A percentile compares a stretch with the other conserved stretches of the same genome.
These are phyloP conservation scores for Oreotrochilus melanogaster DNA, from an alignment of 2,113 vertebrate species.

Conservation along the genomic window DNA sequence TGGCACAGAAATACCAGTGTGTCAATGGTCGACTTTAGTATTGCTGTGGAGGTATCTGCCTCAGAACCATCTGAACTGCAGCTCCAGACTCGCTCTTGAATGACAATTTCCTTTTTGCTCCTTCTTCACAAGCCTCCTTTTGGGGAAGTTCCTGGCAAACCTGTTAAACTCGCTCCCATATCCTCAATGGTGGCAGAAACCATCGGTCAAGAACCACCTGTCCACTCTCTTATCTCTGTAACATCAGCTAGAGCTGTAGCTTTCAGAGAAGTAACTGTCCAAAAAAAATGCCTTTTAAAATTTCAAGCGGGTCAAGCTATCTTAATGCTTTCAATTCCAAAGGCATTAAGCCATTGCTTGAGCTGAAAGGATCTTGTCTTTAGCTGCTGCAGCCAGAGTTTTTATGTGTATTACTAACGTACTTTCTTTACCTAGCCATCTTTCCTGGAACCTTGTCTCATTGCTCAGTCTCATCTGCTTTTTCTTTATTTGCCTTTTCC, in stretches of 20 bases:
- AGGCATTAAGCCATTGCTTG: not conserved
- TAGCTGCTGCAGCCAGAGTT: slow-evolving; percentile 22
- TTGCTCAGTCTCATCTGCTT: slow-evolving; percentile 60
- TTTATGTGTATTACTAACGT: slow-evolving; percentile 37
- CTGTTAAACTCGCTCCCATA: not conserved
- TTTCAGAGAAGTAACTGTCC: not conserved
- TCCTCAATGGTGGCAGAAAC: not conserved
- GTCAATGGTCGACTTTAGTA: slow-evolving; percentile 98
- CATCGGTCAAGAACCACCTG: not conserved
- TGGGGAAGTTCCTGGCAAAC: not conserved
- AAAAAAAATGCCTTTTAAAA: slow-evolving; percentile 3
- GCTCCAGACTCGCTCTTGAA: slow-evolving; percentile 51
- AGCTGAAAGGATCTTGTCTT: slow-evolving; percentile 61
- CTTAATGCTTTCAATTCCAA: slow-evolving; percentile 6
- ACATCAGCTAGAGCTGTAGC: not conserved
- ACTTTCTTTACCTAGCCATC: slow-evolving; percentile 58
- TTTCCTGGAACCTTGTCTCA: slow-evolving; percentile 49
- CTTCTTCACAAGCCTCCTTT: not conserved
- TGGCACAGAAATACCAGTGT: slow-evolving; percentile 99
- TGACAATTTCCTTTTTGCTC: slow-evolving; percentile 71
- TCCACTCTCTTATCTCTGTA: not conserved
- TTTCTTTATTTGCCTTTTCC: slow-evolving; percentile 56
- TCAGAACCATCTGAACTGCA: slow-evolving; percentile 56
- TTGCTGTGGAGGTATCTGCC: slow-evolving; percentile 94
- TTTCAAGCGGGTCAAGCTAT: not conserved